phyloP scores from a whole-genome alignment of 1,140 invertebrate species.

The Cyphomyrmex costatus region DNA sequence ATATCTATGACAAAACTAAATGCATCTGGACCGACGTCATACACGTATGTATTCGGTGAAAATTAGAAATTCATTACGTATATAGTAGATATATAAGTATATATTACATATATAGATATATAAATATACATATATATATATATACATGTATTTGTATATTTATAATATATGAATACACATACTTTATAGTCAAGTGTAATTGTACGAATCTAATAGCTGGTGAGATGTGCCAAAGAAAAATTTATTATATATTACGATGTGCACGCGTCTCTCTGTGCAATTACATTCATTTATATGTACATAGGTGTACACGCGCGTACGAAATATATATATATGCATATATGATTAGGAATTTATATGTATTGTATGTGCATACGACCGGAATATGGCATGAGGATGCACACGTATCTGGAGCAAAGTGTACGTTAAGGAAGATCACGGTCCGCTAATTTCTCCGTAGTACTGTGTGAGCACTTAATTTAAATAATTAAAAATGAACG shows the following conservation, averaged over 20 bases:
- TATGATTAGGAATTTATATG: conserved; percentile 23
- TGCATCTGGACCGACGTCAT: conserved; percentile 25
- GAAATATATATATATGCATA: conserved; percentile 42
- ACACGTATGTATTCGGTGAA: conserved; percentile 55
- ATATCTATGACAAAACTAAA: neutral
- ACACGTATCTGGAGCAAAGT: neutral
- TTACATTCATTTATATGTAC: conserved; percentile 19
- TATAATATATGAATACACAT: conserved; percentile 56
- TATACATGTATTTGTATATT: neutral
- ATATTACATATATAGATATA: conserved; percentile 49
- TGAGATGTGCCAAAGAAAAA: conserved; percentile 81
- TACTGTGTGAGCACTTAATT: neutral
- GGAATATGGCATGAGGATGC: conserved; percentile 17
- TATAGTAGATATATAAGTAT: conserved; percentile 62
- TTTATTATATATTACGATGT: conserved; percentile 76
- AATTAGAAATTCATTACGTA: conserved; percentile 70
- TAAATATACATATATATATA: conserved; percentile 20
- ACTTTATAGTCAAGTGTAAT: conserved; percentile 65
- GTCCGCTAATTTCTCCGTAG: conserved; percentile 29
- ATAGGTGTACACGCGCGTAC: conserved; percentile 17
- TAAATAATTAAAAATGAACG: conserved; percentile 30
- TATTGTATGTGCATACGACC: conserved; percentile 4
- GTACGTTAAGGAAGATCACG: conserved; percentile 52
- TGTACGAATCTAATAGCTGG: conserved; percentile 69
- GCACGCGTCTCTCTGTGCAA: conserved; percentile 33